Base-by-base conservation (phyloP, 1,140 invertebrate genomes). In the Zelostemma sp. region DNA sequence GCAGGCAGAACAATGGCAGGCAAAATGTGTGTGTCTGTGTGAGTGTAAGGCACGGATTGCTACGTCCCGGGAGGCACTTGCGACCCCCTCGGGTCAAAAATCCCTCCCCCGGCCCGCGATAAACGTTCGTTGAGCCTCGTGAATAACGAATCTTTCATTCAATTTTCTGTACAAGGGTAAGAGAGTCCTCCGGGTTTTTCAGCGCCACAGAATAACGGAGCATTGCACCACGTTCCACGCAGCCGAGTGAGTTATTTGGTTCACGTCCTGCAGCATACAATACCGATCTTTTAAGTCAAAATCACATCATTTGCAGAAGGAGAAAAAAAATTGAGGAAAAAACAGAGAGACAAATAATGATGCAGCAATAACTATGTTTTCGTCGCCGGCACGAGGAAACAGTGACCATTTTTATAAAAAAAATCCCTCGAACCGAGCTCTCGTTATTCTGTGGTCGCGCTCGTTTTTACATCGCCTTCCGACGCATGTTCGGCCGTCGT, bases 321-420 rank as follows among this genome's bases (percentile, higher is more conserved):
- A 58, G 12, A 61, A 56, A 60, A 31, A 46, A 61, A 55, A 58
- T 4, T 25, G 21, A 59, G 53, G 17, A 58, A 41, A 35, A n/a
- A 35, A 62, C 33, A 55, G 58, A 58, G 47, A 67, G 45, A 63
- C 47, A 62, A 67, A 58, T 57, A 77, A 55, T 76, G 84, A 85
- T 85, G 84, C 84, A 85, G 69, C 80, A 85, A 85, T 83, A 82
- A 80, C 83, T 85, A 85, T 85, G 81, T 77, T 72, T 72, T 48
- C 49, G 68, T 48, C 59, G 56, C 62, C 47, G 74, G 67, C 62
- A 62, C 73, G 79, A 82, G 80, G 80, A 77, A 82, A 85, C 84
- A 85, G 84, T 85, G 84, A 85, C 84, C 84, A 85, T 85, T 80
- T 62, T 85, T 81, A 82, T 85, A 80, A 80, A 83, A 46, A 66